Base-by-base conservation (phyloP, 1,140 invertebrate genomes). In the Cydia splendana region DNA sequence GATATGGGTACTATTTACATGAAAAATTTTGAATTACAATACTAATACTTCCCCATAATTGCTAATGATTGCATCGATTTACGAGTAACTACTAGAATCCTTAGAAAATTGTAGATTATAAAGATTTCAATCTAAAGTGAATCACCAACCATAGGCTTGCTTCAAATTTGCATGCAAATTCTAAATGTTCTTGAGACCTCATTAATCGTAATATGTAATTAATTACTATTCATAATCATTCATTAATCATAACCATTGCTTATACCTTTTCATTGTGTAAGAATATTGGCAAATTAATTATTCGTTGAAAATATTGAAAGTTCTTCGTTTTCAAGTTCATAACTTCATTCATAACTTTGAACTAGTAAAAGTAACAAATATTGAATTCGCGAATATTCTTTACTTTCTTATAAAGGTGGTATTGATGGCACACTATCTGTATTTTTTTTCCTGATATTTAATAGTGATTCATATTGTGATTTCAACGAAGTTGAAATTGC, bases 131-230 rank as follows among this genome's bases (percentile, higher is more conserved):
- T 65, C 24, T 28, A 42, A 71, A 71, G 20, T 71, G 1, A 5
- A 18, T 20, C 67, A 71, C 38, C 30, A 20, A 42, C 45, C 45
- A 53, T 28, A 77, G 20, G 53, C 30, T 73, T 30, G 51, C 65
- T 53, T 65, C 20, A 24, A 74, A 77, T 73, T 77, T 75, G 74
- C 51, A 53, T 53, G 45, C 20, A 4, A 75, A 51, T n/a, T 71
- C 67, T 71, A 71, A 71, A 71, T 71, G 67, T 71, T 71, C 45
- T 24, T 62, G 15, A 62, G 2, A 18, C 0, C 57, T 62, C 4
- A 42, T 42, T 42, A 9, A 42, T 42, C 38, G 2, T 42, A 42
- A 42, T 42, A 38, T 1, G 4, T 10, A 67, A 13, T 34, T 15
- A 15, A 69, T 71, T 18, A 62, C 57, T n/a, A 71, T 18, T n/a